phyloP scores from a whole-genome alignment of 2,888 invertebrate genomes.

The Hirtodrosophila alboralis region DNA sequence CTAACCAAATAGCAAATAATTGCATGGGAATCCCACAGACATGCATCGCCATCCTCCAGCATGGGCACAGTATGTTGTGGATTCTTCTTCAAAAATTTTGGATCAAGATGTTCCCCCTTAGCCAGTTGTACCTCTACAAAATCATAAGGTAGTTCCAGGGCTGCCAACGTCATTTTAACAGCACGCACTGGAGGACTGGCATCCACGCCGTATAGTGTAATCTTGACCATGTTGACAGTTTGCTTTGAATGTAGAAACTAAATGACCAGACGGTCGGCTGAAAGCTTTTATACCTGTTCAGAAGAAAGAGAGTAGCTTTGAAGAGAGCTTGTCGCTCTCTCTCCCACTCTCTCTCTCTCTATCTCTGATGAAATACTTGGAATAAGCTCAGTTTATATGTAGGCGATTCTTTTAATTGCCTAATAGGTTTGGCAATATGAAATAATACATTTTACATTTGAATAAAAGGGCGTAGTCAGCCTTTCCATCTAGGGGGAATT shows the following conservation, averaged over 20 bases:
- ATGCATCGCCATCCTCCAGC: conserved; percentile 71
- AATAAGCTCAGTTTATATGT: too few relatives aligned
- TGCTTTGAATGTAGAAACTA: neutral
- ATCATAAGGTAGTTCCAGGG: conserved; percentile 63
- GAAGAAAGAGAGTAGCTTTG: neutral
- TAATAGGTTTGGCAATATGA: too few relatives aligned
- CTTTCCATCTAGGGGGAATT: too few relatives aligned
- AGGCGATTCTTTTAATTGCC: too few relatives aligned
- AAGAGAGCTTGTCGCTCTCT: too few relatives aligned
- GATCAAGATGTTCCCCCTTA: conserved; percentile 41
- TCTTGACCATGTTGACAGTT: conserved; percentile 56
- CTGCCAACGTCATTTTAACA: conserved; percentile 69
- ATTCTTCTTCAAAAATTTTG: conserved; percentile 73
- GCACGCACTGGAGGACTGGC: conserved; percentile 74
- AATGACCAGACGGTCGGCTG: too few relatives aligned
- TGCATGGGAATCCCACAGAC: conserved; percentile 81
- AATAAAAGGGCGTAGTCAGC: too few relatives aligned
- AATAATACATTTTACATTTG: too few relatives aligned
- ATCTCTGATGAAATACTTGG: too few relatives aligned
- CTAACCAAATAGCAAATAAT: conserved; percentile 76
- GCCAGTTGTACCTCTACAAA: conserved; percentile 77
- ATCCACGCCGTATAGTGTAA: conserved; percentile 71
- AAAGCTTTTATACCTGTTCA: too few relatives aligned
- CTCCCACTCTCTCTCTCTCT: too few relatives aligned
- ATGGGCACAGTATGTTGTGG: conserved; percentile 80